These are phyloP conservation scores for Drosophila sp. DNA, from an alignment of 1,140 invertebrate genomes.

Conservation along the genomic window DNA sequence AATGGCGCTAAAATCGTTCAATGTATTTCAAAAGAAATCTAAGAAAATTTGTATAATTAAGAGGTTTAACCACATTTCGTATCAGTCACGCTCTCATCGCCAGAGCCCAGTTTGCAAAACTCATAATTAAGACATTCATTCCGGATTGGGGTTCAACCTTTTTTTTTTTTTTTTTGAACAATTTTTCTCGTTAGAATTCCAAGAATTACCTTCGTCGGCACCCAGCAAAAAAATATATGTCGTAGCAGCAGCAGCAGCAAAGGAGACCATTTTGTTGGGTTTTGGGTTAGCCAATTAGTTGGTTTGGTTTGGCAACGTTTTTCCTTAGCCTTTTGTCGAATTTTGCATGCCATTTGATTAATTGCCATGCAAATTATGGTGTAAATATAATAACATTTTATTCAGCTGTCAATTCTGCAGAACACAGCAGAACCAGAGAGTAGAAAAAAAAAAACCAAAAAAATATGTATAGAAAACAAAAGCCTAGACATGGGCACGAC, in stretches of 20 bases:
- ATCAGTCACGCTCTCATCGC: conserved; percentile 11
- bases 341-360: conserved; percentile 81
- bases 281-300: conserved; percentile 14
- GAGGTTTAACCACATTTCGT: not conserved
- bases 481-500: conserved; percentile 66
- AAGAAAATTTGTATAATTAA: not conserved
- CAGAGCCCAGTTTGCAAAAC: conserved; percentile 7
- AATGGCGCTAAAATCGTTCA: not conserved
- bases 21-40: not conserved
- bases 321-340: conserved; percentile 48
- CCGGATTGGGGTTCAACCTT: conserved; percentile 59
- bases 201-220: conserved; percentile 38
- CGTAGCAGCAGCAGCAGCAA: conserved; percentile 40
- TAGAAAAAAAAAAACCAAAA: conserved; percentile 18
- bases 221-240: conserved; percentile 51
- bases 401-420: conserved; percentile 77
- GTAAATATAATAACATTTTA: conserved; percentile 82
- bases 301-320: conserved; percentile 30
- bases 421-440: conserved; percentile 38
- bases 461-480: conserved; percentile 21
- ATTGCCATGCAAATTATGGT: conserved; percentile 82
- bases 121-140: conserved; percentile 74
- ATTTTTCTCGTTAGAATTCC: conserved; percentile 41
- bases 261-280: conserved; percentile 37
- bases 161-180: conserved; percentile 38